Conservation (phyloP, 2,888 invertebrate species). For the Chalcis sispes region DNA sequence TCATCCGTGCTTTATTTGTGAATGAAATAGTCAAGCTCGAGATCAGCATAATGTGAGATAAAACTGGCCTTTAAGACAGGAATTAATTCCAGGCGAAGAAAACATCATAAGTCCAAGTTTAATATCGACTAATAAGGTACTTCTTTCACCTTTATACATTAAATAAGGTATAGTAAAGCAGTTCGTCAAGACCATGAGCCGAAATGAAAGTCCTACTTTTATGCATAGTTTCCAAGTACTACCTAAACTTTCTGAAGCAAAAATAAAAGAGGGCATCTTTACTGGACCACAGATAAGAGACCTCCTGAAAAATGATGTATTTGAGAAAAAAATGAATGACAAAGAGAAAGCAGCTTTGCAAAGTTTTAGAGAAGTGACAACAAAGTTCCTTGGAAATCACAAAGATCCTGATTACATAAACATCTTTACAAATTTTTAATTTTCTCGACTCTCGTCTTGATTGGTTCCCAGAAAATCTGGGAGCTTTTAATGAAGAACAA, state of each 20-base stretch:
- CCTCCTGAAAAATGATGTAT: conserved; percentile 53
- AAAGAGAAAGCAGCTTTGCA: conserved; percentile 57
- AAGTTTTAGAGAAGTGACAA: conserved; percentile 44
- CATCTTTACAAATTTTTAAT: conserved; percentile 56
- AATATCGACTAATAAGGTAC: not conserved
- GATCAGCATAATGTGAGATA: not conserved
- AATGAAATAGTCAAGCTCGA: conserved; percentile 8
- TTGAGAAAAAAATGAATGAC: conserved; percentile 54
- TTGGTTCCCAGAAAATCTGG: not conserved
- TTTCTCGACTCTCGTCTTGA: conserved; percentile 10
- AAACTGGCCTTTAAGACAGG: not conserved
- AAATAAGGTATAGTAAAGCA: conserved; percentile 29
- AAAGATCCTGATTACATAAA: conserved; percentile 56
- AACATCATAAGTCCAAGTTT: not conserved
- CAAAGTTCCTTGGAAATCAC: conserved; percentile 56
- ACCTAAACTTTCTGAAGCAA: not conserved
- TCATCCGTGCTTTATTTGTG: conserved; percentile 26
- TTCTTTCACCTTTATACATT: conserved; percentile 2
- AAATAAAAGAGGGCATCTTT: conserved; percentile 57
- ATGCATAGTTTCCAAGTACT: conserved; percentile 12
- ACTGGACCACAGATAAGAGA: conserved; percentile 60
- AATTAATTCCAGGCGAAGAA: not conserved
- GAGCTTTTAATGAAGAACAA: conserved; percentile 17
- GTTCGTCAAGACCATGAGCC: conserved; percentile 28
- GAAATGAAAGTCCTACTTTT: conserved; percentile 14